A percentile compares a stretch with the other conserved stretches of the same genome.
Conservation (phyloP, 2,797 vertebrate genomes). For the Enteromius fasciolatus region DNA sequence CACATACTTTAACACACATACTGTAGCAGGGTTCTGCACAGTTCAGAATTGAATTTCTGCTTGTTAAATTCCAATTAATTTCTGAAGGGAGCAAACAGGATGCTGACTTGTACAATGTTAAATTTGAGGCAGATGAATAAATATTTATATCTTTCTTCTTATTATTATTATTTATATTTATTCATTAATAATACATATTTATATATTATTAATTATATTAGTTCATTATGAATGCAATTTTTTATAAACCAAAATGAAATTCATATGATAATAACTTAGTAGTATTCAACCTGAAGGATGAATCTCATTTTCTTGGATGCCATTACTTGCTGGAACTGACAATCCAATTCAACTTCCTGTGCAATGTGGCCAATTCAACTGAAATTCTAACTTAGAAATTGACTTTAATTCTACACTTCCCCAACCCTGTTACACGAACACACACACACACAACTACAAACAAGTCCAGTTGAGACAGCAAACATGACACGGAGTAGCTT, state of each 20-base stretch:
- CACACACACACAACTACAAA: slow-evolving; percentile 44
- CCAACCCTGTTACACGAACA: not conserved
- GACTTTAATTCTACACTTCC: not conserved
- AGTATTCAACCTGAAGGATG: not conserved
- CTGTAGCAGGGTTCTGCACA: not conserved
- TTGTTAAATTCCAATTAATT: not conserved
- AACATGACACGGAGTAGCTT: slow-evolving; percentile 22
- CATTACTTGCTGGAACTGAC: not conserved
- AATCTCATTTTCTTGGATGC: not conserved
- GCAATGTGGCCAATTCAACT: not conserved
- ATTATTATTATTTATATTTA: no score
- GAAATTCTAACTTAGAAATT: not conserved
- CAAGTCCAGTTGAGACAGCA: not conserved
- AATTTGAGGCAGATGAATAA: not conserved
- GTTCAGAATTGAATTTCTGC: not conserved
- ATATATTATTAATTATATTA: not conserved
- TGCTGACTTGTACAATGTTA: not conserved
- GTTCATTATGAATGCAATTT: not conserved
- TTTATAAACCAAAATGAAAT: not conserved
- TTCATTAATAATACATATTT: no score
- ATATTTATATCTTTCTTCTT: no score
- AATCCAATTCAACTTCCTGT: not conserved
- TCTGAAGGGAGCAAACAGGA: not conserved
- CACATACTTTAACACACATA: not conserved
- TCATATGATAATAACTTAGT: not conserved